These are phyloP conservation scores for Nasonovia ribisnigri DNA, from an alignment of 2,888 invertebrate species.

Conservation along the genomic window DNA sequence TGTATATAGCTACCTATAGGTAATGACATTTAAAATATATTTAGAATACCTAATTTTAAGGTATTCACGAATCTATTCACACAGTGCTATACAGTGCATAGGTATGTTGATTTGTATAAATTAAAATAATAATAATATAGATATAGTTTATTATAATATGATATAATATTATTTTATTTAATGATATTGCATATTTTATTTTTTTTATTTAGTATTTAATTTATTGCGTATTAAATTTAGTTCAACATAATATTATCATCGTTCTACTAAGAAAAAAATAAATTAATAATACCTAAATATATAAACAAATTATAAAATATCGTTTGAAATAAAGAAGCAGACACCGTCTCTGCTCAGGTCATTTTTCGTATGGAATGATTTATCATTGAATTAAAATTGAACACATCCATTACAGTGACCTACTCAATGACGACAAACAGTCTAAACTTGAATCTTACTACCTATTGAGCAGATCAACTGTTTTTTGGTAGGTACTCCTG, in stretches of 20 bases:
- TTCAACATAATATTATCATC: background rate
- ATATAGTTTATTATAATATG: background rate
- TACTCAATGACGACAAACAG: background rate
- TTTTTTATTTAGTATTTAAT: too few relatives aligned
- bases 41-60: background rate
- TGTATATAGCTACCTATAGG: too few relatives aligned
- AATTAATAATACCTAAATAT: background rate
- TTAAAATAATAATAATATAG: background rate
- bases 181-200: background rate
- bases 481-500: background rate
- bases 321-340: background rate
- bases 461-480: background rate
- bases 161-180: background rate
- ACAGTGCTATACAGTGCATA: too few relatives aligned
- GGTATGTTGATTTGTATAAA: too few relatives aligned
- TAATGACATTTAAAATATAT: background rate
- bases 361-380: background rate
- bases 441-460: background rate
- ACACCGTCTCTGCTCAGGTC: background rate
- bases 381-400: background rate
- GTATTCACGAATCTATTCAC: background rate
- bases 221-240: too few relatives aligned
- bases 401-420: background rate
- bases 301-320: background rate
- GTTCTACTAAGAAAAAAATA: background rate